Evolutionary conservation across 2,113 vertebrate species (phyloP).

Genomic region (Lampris megalopsis): DNA sequence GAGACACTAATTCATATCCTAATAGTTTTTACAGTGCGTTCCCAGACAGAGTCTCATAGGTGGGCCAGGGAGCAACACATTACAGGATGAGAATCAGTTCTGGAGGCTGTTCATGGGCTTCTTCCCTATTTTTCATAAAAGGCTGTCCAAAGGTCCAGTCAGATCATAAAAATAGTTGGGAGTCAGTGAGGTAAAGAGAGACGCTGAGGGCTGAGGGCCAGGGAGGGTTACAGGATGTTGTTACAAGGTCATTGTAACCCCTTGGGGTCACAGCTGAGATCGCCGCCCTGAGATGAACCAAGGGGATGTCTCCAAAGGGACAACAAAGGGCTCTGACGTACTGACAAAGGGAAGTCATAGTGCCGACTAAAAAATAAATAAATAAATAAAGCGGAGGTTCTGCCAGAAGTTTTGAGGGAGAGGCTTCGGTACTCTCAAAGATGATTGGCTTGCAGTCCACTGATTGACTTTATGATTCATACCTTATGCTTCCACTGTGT

Average conservation of each 20-base stretch:
- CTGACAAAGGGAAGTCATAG: constrained; percentile 15
- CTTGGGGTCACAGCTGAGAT: constrained; percentile 60
- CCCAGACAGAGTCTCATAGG: constrained; percentile 15
- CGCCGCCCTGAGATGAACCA: constrained; percentile 36
- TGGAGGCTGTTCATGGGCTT: constrained; percentile 53
- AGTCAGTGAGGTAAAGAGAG: constrained; percentile 73
- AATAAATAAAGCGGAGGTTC: background rate
- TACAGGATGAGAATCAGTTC: constrained; percentile 43
- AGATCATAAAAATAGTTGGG: constrained; percentile 81
- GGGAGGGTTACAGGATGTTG: constrained; percentile 76
- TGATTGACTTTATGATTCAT: background rate
- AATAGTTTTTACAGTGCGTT: constrained; percentile 32
- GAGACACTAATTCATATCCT: constrained; percentile 14
- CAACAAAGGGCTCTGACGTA: background rate
- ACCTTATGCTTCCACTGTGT: background rate
- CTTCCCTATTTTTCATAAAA: constrained; percentile 41
- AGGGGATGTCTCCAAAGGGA: constrained; percentile 12
- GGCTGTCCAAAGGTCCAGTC: constrained; percentile 49
- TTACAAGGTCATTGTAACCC: constrained; percentile 62
- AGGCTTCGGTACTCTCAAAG: constrained; percentile 4
- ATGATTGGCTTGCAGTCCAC: background rate
- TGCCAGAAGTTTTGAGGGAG: background rate
- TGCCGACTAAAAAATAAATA: no score
- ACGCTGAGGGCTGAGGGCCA: constrained; percentile 12
- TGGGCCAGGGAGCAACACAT: constrained; percentile 29